phyloP scores from a whole-genome alignment of 2,888 invertebrate species.

The Monopis laevigella region DNA sequence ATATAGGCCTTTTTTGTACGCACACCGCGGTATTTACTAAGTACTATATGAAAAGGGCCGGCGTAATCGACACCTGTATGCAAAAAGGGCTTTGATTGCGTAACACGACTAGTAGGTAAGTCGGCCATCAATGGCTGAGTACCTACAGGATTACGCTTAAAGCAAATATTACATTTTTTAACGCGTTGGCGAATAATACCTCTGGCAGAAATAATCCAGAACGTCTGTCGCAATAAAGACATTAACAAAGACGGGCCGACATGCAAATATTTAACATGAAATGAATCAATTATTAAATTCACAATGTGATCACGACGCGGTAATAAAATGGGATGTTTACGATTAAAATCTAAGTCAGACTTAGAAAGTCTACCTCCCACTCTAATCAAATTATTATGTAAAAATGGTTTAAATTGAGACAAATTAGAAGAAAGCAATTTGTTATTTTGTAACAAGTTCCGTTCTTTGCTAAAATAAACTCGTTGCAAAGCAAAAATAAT shows the following conservation, averaged over 20 bases:
- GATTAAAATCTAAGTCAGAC: neutral
- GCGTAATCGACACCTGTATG: neutral
- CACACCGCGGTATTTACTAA: neutral
- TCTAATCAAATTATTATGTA: neutral
- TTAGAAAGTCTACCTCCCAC: neutral
- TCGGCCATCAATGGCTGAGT: neutral
- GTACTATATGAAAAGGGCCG: neutral
- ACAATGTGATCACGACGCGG: neutral
- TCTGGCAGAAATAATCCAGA: neutral
- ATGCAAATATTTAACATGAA: neutral
- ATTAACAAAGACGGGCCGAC: neutral
- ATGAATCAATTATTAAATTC: neutral
- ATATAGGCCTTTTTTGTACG: neutral
- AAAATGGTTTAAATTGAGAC: no score
- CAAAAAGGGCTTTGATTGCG: neutral
- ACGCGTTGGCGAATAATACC: neutral
- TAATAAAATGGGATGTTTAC: neutral
- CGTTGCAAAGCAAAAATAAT: no score
- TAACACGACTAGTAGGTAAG: neutral
- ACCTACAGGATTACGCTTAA: neutral
- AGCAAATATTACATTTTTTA: neutral
- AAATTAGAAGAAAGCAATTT: no score
- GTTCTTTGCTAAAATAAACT: no score
- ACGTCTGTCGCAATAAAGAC: neutral
- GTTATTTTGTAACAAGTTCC: no score